Base-by-base conservation (phyloP, 2,797 vertebrate genomes). In the Betta splendens region DNA sequence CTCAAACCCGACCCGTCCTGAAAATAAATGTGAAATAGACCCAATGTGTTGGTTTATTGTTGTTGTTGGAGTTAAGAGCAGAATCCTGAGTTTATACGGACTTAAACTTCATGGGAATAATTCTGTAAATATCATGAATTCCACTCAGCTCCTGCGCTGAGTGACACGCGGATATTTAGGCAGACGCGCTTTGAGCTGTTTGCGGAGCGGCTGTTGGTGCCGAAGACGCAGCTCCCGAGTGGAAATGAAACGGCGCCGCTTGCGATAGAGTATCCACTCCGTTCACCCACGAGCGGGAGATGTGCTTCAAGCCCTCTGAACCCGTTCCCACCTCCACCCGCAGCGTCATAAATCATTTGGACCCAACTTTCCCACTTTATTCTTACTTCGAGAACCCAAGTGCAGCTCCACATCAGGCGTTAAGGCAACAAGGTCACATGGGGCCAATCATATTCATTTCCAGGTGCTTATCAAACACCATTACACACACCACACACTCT, bases 401-500 rank as follows among this genome's bases (percentile, higher is more conserved):
- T 7, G 9, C n/a, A 50, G 9, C 10, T 44, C 3, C 9, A 6
- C 25, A 1, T 8, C 43, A 40, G 13, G 47, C 50, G 50, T 49
- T 56, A 58, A 37, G 40, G 54, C 66, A 73, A 48, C 42, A 72
- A 67, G 77, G 66, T 79, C 69, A 64, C 22, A 10, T 23, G 31
- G 52, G 65, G 59, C 38, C 71, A 70, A 32, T 57, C 48, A 75
- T 79, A 52, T 80, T 71, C 55, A 82, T 66, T 74, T 71, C 17
- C 55, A n/a, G 51, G 66, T 47, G 53, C 71, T 81, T 77, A 78
- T 83, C 64, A 76, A 75, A 74, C 33, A 48, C 72, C 45, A 75
- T 84, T 79, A 79, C 70, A 80, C 73, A 72, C 67, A 48, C 76
- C 63, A 80, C 85, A 78, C 66, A 79, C 86, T 61, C 60, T 69